These are phyloP conservation scores for Melikaiella ostensackeni DNA, from an alignment of 2,888 invertebrate species.

Conservation along the genomic window DNA sequence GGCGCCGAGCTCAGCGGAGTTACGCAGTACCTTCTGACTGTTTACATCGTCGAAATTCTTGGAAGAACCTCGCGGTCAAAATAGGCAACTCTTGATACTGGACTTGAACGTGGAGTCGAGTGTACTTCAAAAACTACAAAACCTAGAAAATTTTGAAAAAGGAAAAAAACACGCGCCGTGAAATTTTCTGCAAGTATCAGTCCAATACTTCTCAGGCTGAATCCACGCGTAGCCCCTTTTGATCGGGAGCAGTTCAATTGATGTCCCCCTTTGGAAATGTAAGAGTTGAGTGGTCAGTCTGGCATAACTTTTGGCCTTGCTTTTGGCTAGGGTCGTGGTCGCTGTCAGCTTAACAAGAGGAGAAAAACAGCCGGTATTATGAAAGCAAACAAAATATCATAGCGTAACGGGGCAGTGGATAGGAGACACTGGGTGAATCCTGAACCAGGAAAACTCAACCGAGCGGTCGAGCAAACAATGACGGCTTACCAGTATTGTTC, in stretches of 20 bases:
- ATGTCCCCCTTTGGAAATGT: conserved; percentile 15
- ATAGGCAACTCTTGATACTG: too few relatives aligned
- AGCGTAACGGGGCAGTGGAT: conserved; percentile 54
- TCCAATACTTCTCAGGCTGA: too few relatives aligned
- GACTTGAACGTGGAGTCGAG: too few relatives aligned
- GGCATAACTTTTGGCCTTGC: not conserved
- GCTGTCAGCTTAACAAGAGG: conserved; percentile 31
- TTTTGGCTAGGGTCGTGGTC: conserved; percentile 21
- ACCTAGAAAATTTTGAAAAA: too few relatives aligned
- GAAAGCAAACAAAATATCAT: conserved; percentile 74
- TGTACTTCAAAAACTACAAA: too few relatives aligned
- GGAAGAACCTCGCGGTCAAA: too few relatives aligned
- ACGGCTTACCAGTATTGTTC: conserved; percentile 74
- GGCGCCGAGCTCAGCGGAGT: too few relatives aligned
- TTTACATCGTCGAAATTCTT: too few relatives aligned
- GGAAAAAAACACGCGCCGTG: too few relatives aligned
- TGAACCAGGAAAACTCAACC: conserved; percentile 72
- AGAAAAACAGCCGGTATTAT: conserved; percentile 63
- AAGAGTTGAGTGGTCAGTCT: not conserved
- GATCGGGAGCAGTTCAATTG: conserved; percentile 34
- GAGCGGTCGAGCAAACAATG: conserved; percentile 74
- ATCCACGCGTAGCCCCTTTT: too few relatives aligned
- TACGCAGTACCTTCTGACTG: too few relatives aligned
- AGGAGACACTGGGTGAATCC: conserved; percentile 57
- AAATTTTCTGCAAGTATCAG: too few relatives aligned